Conservation (phyloP, 1,140 invertebrate species). For the Drosophila setifemur region DNA sequence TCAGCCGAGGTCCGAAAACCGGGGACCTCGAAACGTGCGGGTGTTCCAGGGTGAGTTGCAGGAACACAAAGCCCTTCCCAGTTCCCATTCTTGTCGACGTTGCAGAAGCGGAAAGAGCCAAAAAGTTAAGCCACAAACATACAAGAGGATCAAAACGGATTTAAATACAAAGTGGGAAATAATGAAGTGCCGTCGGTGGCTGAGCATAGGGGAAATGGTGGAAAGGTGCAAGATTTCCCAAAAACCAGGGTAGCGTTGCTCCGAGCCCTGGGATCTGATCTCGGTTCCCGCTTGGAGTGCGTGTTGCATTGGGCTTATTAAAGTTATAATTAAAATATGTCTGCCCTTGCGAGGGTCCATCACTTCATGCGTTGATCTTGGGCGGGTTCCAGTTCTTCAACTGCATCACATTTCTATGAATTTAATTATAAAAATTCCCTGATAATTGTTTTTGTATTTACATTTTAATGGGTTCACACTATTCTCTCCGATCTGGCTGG, state of each 20-base stretch:
- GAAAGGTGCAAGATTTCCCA: slow-evolving; percentile 45
- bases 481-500: slow-evolving; percentile 12
- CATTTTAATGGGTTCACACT: slow-evolving; percentile 74
- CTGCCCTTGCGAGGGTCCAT: slow-evolving; percentile 2
- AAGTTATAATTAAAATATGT: slow-evolving; percentile 80
- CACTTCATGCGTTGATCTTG: slow-evolving; percentile 7
- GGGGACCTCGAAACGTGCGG: slow-evolving; percentile 33
- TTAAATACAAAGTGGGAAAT: slow-evolving; percentile 80
- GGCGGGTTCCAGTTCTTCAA: slow-evolving; percentile 18
- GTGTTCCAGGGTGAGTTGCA: slow-evolving; percentile 47
- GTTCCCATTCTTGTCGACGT: slow-evolving; percentile 13
- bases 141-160: slow-evolving; percentile 79
- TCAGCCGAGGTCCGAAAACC: slow-evolving; percentile 52
- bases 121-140: slow-evolving; percentile 81
- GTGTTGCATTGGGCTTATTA: slow-evolving; percentile 70
- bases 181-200: slow-evolving; percentile 63
- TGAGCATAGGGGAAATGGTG: slow-evolving; percentile 23
- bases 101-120: slow-evolving; percentile 71
- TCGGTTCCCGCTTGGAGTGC: slow-evolving; percentile 18
- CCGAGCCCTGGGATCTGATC: neutral
- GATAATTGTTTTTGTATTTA: slow-evolving; percentile 64
- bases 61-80: slow-evolving; percentile 16
- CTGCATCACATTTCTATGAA: slow-evolving; percentile 54
- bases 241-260: slow-evolving; percentile 30
- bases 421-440: slow-evolving; percentile 65